A percentile compares a stretch with the other conserved stretches of the same genome.
Conservation (phyloP, 2,888 invertebrate genomes). For the Xanthorhoe spadicearia region DNA sequence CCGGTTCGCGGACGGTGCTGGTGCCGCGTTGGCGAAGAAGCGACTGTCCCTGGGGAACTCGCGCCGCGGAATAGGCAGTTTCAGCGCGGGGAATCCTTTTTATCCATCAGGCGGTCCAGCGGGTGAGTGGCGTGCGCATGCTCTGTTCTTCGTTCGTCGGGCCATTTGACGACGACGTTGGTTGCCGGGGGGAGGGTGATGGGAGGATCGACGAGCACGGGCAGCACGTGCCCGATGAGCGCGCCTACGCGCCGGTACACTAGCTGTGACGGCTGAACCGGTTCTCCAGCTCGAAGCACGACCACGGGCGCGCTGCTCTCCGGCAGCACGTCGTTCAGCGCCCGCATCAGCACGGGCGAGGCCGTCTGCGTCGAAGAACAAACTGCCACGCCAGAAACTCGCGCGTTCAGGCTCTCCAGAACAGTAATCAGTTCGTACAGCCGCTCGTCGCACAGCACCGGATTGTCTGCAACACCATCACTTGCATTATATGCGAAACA, state of each 20-base stretch:
- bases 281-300: constrained; percentile 51
- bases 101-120: constrained; percentile 68
- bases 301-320: constrained; percentile 57
- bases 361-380: constrained; percentile 73
- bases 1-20: constrained; percentile 13
- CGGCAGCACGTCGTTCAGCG: constrained; percentile 70
- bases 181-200: constrained; percentile 70
- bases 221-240: constrained; percentile 69
- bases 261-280: constrained; percentile 54
- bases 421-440: constrained; percentile 88
- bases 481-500: neutral
- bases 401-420: constrained; percentile 89
- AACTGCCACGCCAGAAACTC: constrained; percentile 88
- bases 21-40: constrained; percentile 4
- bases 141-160: constrained; percentile 57
- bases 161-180: constrained; percentile 77
- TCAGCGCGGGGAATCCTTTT: constrained; percentile 33
- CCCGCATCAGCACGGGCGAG: constrained; percentile 67
- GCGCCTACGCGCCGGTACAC: constrained; percentile 71
- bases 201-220: constrained; percentile 75
- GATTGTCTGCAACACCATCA: constrained; percentile 88
- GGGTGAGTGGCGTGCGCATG: constrained; percentile 67
- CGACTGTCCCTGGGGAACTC: constrained; percentile 17
- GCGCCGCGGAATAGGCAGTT: constrained; percentile 6
- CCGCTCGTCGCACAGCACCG: constrained; percentile 90